Evolutionary conservation across 2,888 invertebrate genomes (phyloP), one percentile per base, ranked within the genome.

Genomic region (Orthosia gracilis): DNA sequence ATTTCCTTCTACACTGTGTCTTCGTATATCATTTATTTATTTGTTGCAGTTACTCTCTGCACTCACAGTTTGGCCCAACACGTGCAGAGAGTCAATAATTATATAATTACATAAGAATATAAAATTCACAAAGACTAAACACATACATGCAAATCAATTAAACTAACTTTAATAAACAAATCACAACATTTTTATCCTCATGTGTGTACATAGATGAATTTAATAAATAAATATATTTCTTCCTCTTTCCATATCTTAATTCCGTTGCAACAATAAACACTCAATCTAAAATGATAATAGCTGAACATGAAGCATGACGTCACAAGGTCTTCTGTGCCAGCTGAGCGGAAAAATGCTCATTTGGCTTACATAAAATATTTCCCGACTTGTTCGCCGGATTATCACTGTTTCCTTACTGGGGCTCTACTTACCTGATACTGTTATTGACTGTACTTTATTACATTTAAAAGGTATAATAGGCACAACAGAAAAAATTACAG

Each of bases 281-380:
- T 67, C 57, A 77, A 80, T 80, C 77, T 76, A 69, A 73, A 75
- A 84, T 63, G 73, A 83, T 86, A 86, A 82, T 71, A 82, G 80
- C 78, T 80, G 61, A 83, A 83, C 71, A 76, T 55, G 61, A 59
- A 72, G 71, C 58, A 69, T 55, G 66, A 69, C 64, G 67, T 78
- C 84, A 84, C 81, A 82, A 88, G 82, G 82, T 84, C 81, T 85
- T 86, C 83, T 77, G 72, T 82, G 80, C 76, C 88, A 88, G 82
- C 87, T 85, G 81, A 85, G 89, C 91, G 91, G 91, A 91, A 91
- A 92, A 92, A 91, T 89, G 89, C 85, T 93, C 90, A 92, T 93
- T 92, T 93, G 85, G 91, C 92, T 93, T 92, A 92, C 90, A 89
- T 88, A 89, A 90, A 91, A 88, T 90, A 88, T 89, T 89, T 88